phyloP scores from a whole-genome alignment of 2,797 vertebrate species.

The Pseudochirops cupreus region DNA sequence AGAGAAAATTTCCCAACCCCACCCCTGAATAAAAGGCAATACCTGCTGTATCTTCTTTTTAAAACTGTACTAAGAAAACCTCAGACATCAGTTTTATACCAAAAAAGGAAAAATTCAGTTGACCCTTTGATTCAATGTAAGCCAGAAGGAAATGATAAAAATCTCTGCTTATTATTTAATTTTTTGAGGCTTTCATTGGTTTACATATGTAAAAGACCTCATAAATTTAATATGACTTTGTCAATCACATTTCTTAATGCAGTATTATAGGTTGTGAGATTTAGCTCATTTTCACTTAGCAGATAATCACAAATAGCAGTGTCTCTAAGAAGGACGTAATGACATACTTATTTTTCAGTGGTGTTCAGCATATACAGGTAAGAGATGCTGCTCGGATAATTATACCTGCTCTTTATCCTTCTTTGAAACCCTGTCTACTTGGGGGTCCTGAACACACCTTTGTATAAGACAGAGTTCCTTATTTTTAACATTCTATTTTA shows the following conservation, averaged over 20 bases:
- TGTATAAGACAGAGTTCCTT: constrained; percentile 48
- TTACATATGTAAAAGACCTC: constrained; percentile 73
- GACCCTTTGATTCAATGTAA: constrained; percentile 30
- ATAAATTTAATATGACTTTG: constrained; percentile 76
- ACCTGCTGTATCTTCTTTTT: constrained; percentile 38
- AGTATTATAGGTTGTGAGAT: constrained; percentile 76
- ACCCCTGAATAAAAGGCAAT: constrained; percentile 35
- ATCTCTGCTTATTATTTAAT: constrained; percentile 12
- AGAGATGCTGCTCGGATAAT: constrained; percentile 47
- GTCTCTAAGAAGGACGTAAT: constrained; percentile 84
- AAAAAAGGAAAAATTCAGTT: neutral
- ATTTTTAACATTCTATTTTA: constrained; percentile 66
- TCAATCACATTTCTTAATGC: constrained; percentile 81
- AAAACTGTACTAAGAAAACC: constrained; percentile 28
- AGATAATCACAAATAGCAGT: constrained; percentile 84
- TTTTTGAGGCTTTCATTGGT: constrained; percentile 60
- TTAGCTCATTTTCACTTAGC: constrained; percentile 71
- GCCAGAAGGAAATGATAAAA: constrained; percentile 48
- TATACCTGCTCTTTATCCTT: constrained; percentile 1
- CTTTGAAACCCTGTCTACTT: constrained; percentile 13
- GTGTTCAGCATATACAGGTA: constrained; percentile 79
- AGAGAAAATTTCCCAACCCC: constrained; percentile 37
- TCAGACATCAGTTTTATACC: constrained; percentile 21
- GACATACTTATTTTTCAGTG: constrained; percentile 80
- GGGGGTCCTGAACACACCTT: constrained; percentile 44